Conservation (phyloP, 2,888 invertebrate genomes). For the Ophion slaviceki region DNA sequence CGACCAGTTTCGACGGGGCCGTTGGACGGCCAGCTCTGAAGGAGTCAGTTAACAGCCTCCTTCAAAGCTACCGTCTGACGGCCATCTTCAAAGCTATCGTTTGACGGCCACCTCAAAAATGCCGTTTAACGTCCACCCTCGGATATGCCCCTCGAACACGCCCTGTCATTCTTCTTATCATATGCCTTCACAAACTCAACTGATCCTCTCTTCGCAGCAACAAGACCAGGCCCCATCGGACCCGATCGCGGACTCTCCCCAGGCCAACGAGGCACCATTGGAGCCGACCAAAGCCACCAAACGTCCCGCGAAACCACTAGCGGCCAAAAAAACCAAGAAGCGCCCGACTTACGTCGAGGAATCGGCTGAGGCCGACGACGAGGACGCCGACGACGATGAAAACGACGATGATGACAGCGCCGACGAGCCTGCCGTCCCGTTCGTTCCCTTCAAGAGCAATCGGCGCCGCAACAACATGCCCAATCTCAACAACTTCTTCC, state of each 20-base stretch:
- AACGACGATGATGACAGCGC: slow-evolving; percentile 85
- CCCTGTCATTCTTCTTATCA: neutral
- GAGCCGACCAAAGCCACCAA: slow-evolving; percentile 26
- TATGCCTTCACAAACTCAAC: neutral
- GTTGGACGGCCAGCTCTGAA: neutral
- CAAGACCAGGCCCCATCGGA: slow-evolving; percentile 45
- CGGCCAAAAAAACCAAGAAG: slow-evolving; percentile 75
- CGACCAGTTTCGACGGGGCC: neutral
- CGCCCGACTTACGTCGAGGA: slow-evolving; percentile 65
- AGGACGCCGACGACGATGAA: slow-evolving; percentile 75
- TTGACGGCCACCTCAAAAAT: too few species aligned
- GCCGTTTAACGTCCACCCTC: too few species aligned
- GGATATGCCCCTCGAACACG: too few species aligned
- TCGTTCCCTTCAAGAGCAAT: slow-evolving; percentile 74
- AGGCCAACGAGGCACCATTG: slow-evolving; percentile 79
- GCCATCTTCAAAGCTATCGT: too few species aligned
- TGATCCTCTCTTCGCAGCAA: neutral
- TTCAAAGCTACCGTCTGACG: neutral
- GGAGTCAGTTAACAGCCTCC: neutral
- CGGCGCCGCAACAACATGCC: slow-evolving; percentile 79
- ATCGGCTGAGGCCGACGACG: slow-evolving; percentile 61
- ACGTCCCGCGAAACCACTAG: slow-evolving; percentile 51
- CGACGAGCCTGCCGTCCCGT: slow-evolving; percentile 73
- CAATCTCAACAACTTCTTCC: slow-evolving; percentile 86
- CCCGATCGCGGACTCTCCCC: slow-evolving; percentile 79